Conservation (phyloP, 2,113 vertebrate species). For the Sapajus apella region DNA sequence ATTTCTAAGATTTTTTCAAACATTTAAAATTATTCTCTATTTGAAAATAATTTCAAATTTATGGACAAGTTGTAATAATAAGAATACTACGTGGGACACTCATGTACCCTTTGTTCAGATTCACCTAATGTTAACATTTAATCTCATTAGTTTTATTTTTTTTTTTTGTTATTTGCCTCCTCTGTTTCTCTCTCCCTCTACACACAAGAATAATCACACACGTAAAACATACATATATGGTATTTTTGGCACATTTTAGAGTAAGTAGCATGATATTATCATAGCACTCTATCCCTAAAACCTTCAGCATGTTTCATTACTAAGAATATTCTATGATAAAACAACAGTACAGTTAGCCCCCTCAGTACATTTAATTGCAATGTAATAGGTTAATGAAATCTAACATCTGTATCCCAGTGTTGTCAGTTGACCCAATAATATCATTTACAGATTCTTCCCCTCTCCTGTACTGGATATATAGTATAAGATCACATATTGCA, state of each 20-base stretch:
- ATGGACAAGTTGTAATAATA: not conserved
- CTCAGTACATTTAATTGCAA: not conserved
- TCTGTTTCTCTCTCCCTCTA: not conserved
- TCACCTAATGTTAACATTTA: not conserved
- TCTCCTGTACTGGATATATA: not conserved
- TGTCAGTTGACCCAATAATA: not conserved
- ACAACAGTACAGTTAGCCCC: not conserved
- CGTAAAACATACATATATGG: not conserved
- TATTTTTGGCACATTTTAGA: not conserved
- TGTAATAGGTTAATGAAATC: not conserved
- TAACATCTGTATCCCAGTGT: not conserved
- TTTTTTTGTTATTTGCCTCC: too few species aligned
- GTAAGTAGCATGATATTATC: not conserved
- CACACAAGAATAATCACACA: not conserved
- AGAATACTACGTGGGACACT: not conserved
- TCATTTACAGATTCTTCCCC: not conserved
- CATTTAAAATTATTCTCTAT: not conserved
- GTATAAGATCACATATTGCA: not conserved
- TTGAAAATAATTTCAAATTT: constrained; percentile 20
- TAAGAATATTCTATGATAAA: not conserved
- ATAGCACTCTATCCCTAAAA: not conserved
- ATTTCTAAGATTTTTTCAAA: not conserved
- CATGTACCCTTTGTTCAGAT: not conserved
- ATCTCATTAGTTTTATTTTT: not conserved
- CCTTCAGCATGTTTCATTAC: not conserved